Evolutionary conservation across 2,888 invertebrate species (phyloP).

Genomic region (Lasioglossum lativentre): DNA sequence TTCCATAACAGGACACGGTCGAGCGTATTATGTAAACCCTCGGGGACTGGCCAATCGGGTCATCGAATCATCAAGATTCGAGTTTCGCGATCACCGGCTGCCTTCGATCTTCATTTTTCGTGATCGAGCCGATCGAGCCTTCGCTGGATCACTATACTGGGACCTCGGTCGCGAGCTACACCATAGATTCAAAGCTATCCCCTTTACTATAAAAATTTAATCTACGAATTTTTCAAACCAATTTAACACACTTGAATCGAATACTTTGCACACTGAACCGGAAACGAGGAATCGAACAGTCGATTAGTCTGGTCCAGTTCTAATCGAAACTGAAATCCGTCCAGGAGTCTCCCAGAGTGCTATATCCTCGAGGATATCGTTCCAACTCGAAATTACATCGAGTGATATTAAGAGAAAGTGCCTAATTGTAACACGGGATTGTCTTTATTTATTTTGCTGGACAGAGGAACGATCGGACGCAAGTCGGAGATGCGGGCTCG

Average conservation of each 20-base stretch:
- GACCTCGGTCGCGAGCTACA: neutral
- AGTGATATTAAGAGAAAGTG: conserved; percentile 36
- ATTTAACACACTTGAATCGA: neutral
- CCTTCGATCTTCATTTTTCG: conserved; percentile 40
- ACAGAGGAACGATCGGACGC: neutral
- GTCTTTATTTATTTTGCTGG: conserved; percentile 26
- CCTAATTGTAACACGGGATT: neutral
- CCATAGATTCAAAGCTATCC: neutral
- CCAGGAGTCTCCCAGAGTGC: neutral
- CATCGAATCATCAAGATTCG: conserved; percentile 61
- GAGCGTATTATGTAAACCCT: conserved; percentile 77
- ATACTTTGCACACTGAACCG: neutral
- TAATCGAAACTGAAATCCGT: conserved; percentile 22
- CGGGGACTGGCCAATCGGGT: conserved; percentile 70
- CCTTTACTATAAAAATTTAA: neutral
- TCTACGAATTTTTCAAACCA: neutral
- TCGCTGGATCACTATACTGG: neutral
- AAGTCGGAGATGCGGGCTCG: conserved; percentile 10
- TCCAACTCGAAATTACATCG: neutral
- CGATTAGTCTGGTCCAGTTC: neutral
- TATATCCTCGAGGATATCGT: conserved; percentile 8
- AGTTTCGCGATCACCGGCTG: conserved; percentile 44
- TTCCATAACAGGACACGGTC: conserved; percentile 77
- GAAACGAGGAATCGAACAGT: neutral
- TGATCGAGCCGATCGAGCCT: too few relatives aligned